These are phyloP conservation scores for Vandiemenella viatica DNA, from an alignment of 2,888 invertebrate genomes.

Conservation along the genomic window DNA sequence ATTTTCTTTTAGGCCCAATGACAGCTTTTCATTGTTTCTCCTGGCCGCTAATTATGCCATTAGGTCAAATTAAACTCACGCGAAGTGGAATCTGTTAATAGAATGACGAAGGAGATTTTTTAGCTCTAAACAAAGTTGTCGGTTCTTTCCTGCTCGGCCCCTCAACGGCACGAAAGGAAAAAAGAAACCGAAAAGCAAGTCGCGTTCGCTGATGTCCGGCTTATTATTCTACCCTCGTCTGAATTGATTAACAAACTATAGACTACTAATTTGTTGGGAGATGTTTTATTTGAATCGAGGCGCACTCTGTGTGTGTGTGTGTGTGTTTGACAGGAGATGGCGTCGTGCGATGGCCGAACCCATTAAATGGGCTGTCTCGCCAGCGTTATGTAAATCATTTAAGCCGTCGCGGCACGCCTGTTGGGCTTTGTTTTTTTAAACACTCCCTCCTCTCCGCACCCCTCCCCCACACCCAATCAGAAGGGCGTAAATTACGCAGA, in stretches of 20 bases:
- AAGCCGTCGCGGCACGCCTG: too few species aligned
- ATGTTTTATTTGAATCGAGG: background rate
- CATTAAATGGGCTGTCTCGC: background rate
- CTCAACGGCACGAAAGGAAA: background rate
- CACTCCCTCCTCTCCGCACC: too few species aligned
- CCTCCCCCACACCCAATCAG: too few species aligned
- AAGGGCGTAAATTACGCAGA: too few species aligned
- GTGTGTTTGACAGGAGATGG: background rate
- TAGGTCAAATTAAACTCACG: slow-evolving; percentile 16
- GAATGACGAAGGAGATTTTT: background rate
- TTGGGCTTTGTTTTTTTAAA: too few species aligned
- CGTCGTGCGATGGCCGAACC: background rate
- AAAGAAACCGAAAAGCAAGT: too few species aligned
- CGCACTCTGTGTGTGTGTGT: too few species aligned
- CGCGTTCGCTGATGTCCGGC: too few species aligned
- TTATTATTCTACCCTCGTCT: slow-evolving; percentile 2
- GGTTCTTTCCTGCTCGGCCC: too few species aligned
- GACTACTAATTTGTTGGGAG: background rate
- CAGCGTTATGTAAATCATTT: too few species aligned
- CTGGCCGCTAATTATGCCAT: slow-evolving; percentile 15
- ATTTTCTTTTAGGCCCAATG: too few species aligned
- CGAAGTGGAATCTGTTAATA: slow-evolving; percentile 1
- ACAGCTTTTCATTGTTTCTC: background rate
- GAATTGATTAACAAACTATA: slow-evolving; percentile 3
- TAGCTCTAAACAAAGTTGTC: background rate